These are phyloP conservation scores for Drosophila mercatorum DNA, from an alignment of 2,888 invertebrate genomes.

Conservation along the genomic window DNA sequence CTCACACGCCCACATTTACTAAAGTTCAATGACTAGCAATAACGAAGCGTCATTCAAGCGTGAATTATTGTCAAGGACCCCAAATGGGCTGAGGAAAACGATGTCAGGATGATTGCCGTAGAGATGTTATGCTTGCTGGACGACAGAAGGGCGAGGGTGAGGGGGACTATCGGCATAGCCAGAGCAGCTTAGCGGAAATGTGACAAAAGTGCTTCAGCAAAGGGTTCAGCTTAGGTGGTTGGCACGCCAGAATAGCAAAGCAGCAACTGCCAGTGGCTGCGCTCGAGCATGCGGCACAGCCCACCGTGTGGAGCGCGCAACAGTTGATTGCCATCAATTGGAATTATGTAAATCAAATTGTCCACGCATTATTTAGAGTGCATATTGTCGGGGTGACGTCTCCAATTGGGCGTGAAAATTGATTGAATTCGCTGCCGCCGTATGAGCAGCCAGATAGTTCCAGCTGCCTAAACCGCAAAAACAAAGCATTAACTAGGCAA, in stretches of 20 bases:
- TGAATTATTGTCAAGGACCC: conserved; percentile 64
- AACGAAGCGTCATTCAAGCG: conserved; percentile 66
- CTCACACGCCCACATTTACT: conserved; percentile 50
- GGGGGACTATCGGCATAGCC: not conserved
- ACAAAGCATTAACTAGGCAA: not conserved
- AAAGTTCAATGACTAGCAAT: conserved; percentile 77
- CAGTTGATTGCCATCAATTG: conserved; percentile 72
- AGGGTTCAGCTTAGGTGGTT: conserved; percentile 33
- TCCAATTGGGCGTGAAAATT: conserved; percentile 63
- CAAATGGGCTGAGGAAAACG: conserved; percentile 30
- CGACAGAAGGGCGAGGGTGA: not conserved
- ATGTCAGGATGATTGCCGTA: conserved; percentile 6
- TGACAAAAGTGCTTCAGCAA: conserved; percentile 41
- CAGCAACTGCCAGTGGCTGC: conserved; percentile 7
- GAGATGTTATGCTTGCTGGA: not conserved
- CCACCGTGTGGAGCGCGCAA: conserved; percentile 50
- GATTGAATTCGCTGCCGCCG: conserved; percentile 25
- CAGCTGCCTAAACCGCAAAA: conserved; percentile 18
- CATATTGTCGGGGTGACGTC: conserved; percentile 48
- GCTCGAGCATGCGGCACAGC: not conserved
- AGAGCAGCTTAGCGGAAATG: conserved; percentile 52
- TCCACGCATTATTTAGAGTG: conserved; percentile 58
- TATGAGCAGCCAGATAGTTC: conserved; percentile 6
- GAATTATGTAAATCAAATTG: conserved; percentile 77
- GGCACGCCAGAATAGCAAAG: not conserved